These are phyloP conservation scores for Agelas oroides DNA, from an alignment of 37 sponge, comb jelly and placozoan species.

Conservation along the genomic window DNA sequence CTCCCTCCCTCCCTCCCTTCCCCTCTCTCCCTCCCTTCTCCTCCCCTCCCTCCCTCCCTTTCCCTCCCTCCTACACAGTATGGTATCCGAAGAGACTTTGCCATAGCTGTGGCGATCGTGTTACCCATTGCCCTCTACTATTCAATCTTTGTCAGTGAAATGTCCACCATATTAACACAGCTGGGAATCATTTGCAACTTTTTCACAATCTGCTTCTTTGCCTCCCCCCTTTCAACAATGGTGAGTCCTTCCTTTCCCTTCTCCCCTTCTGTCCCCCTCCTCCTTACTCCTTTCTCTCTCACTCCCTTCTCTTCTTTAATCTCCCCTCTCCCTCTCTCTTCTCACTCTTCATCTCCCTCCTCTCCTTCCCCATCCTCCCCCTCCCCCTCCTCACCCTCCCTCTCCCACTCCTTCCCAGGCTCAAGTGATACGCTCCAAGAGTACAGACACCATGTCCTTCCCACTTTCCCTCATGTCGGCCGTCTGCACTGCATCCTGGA, in stretches of 20 bases:
- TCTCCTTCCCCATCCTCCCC: background rate
- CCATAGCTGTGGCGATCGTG: conserved; percentile 27
- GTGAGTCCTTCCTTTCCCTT: conserved; percentile 18
- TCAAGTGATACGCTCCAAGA: conserved; percentile 62
- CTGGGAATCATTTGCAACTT: conserved; percentile 76
- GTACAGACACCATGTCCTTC: conserved; percentile 79
- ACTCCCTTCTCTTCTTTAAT: background rate
- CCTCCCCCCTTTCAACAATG: conserved; percentile 73
- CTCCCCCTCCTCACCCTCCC: background rate
- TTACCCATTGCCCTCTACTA: conserved; percentile 25
- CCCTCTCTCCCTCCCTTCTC: background rate
- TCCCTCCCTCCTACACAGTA: conserved; percentile 16
- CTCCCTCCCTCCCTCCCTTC: too few relatives aligned
- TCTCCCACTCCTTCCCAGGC: conserved; percentile 20
- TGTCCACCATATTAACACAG: background rate
- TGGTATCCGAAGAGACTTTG: conserved; percentile 30
- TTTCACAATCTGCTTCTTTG: conserved; percentile 78
- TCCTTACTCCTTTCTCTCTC: background rate
- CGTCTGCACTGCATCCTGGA: conserved; percentile 50
- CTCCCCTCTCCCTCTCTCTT: background rate
- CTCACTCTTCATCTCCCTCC: background rate
- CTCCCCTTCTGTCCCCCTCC: background rate
- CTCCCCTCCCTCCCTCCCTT: background rate
- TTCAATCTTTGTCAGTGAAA: conserved; percentile 9
- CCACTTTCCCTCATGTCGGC: conserved; percentile 64